Evolutionary conservation across 2,113 vertebrate species (phyloP), one percentile per base, ranked within the genome.

Genomic region (Indicator maculatus): DNA sequence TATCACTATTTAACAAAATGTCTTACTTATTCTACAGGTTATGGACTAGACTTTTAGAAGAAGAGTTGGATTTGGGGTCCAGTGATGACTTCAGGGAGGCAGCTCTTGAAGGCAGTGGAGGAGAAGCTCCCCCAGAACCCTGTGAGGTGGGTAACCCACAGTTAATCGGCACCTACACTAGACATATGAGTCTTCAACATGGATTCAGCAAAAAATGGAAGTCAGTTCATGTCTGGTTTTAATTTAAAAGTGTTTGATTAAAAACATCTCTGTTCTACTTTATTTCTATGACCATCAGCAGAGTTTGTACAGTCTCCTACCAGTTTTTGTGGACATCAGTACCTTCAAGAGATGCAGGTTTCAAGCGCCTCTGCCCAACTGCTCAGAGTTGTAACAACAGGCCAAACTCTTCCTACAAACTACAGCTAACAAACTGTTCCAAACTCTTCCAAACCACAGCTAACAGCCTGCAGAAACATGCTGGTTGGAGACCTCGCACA

Each of bases 401-500:
- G 14, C 39, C 26, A 86, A 70, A 61, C 12, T 27, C 5, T 58
- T 83, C 19, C 21, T 39, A 44, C 41, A 44, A 44, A 44, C 41
- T 44, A 44, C 41, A 44, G 41, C 41, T 44, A 44, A 44, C 15
- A 44, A 44, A 44, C 41, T 44, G 41, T 44, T 44, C 41, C 41
- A 44, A 44, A 44, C 41, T 44, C 41, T 16, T 44, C 41, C 15
- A 44, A 44, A 44, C 15, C 41, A 44, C 47, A 79, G 66, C 24
- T 67, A 50, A 31, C 21, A 73, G 30, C 23, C 52, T 90, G 11
- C 27, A 74, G 56, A 71, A 58, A 39, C 23, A 50, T 74, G 28
- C 30, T 58, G 41, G 30, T 24, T 23, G 0, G 0, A 38, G 59
- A 85, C 16, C 9, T 72, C 36, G 12, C 8, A 2, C 10, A 5